phyloP scores from a whole-genome alignment of 2,888 invertebrate species.

The Sinohyriopsis cumingii region DNA sequence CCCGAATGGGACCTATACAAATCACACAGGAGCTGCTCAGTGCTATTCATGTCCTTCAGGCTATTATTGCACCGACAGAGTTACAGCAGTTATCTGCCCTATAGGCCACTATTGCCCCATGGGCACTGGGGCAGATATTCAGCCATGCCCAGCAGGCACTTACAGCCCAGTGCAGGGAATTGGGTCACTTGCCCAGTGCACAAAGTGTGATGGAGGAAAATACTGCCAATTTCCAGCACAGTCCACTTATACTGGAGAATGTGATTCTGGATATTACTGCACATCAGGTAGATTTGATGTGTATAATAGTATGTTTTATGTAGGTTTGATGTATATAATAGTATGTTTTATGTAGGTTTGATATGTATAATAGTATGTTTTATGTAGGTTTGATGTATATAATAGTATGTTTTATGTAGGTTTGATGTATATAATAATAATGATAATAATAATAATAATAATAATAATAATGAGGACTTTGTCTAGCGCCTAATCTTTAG shows the following conservation, averaged over 20 bases:
- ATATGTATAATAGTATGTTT: too few species aligned
- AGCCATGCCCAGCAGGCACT: slow-evolving; percentile 67
- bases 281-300: slow-evolving; percentile 44
- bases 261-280: slow-evolving; percentile 67
- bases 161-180: slow-evolving; percentile 61
- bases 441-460: too few species aligned
- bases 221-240: slow-evolving; percentile 61
- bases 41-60: slow-evolving; percentile 68
- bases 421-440: not conserved
- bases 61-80: slow-evolving; percentile 63
- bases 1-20: slow-evolving; percentile 68
- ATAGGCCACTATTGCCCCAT: slow-evolving; percentile 65
- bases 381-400: too few species aligned
- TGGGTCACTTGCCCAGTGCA: slow-evolving; percentile 57
- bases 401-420: not conserved
- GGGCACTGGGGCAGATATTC: slow-evolving; percentile 65
- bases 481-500: too few species aligned
- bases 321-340: not conserved
- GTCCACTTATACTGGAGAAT: slow-evolving; percentile 52
- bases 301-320: not conserved
- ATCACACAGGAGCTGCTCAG: slow-evolving; percentile 61
- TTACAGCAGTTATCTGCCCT: slow-evolving; percentile 63
- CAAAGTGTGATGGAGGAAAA: slow-evolving; percentile 66
- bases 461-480: too few species aligned
- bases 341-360: not conserved